Conservation (phyloP, 1,140 invertebrate species). For the Drosophila santomea region DNA sequence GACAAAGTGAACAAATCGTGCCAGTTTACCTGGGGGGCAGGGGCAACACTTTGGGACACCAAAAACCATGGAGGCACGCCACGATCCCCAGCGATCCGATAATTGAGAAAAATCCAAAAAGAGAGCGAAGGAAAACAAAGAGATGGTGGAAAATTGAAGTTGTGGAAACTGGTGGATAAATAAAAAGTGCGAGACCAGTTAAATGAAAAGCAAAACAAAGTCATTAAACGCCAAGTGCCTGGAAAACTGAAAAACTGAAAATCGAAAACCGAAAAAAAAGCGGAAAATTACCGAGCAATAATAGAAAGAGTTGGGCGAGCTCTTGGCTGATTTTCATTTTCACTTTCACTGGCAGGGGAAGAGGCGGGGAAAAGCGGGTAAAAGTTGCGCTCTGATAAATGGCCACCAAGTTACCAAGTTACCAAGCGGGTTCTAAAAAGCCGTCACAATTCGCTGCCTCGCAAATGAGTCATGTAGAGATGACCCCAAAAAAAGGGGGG, state of each 20-base stretch:
- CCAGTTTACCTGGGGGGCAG: slow-evolving; percentile 4
- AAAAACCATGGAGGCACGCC: slow-evolving; percentile 7
- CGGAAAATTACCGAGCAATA: slow-evolving; percentile 68
- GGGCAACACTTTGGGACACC: not conserved
- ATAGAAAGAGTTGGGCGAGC: slow-evolving; percentile 31
- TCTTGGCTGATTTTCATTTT: slow-evolving; percentile 40
- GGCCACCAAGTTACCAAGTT: not conserved
- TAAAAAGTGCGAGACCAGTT: slow-evolving; percentile 45
- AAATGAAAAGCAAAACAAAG: slow-evolving; percentile 69
- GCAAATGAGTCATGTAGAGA: slow-evolving; percentile 37
- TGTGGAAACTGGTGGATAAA: slow-evolving; percentile 15
- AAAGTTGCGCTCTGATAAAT: slow-evolving; percentile 44
- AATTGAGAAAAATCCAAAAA: slow-evolving; percentile 25
- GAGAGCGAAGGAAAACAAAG: slow-evolving; percentile 9
- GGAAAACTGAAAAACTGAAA: too few species aligned
- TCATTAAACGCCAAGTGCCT: slow-evolving; percentile 41
- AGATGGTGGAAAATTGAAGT: slow-evolving; percentile 20
- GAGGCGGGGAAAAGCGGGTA: slow-evolving; percentile 8
- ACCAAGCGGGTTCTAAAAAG: slow-evolving; percentile 16
- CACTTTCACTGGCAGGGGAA: slow-evolving; percentile 60
- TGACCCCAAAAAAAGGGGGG: slow-evolving; percentile 17
- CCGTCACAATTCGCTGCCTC: slow-evolving; percentile 23
- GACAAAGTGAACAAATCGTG: slow-evolving; percentile 7
- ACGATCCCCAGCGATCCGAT: slow-evolving; percentile 40
- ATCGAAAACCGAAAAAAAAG: slow-evolving; percentile 27